Evolutionary conservation across 2,797 vertebrate genomes (phyloP).

Genomic region (Artibeus lituratus): DNA sequence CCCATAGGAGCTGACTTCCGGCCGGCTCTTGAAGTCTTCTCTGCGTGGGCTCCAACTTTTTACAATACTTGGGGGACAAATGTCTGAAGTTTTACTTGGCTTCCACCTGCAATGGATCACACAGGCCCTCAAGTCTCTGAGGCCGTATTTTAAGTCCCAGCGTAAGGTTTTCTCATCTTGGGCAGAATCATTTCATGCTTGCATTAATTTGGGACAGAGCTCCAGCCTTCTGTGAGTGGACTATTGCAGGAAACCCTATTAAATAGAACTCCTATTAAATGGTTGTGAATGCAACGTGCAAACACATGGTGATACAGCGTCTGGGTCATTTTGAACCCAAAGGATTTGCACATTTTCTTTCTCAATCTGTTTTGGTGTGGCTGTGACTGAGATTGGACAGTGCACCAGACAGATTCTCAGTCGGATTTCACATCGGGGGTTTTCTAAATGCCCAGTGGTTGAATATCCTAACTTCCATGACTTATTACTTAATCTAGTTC

Average conservation of each 20-base stretch:
- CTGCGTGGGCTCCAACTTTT: not conserved
- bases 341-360: not conserved
- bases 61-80: not conserved
- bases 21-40: not conserved
- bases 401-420: not conserved
- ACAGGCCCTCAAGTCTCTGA: not conserved
- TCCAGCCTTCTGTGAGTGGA: not conserved
- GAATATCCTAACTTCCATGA: not conserved
- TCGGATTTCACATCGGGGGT: not conserved
- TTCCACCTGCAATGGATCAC: not conserved
- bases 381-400: not conserved
- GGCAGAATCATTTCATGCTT: not conserved
- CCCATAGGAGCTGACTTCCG: not conserved
- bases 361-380: not conserved
- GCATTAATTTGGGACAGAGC: not conserved
- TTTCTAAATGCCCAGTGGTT: not conserved
- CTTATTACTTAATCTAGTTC: not conserved
- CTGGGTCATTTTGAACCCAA: not conserved
- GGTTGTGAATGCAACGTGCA: not conserved
- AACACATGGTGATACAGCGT: not conserved
- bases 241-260: not conserved
- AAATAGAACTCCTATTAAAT: not conserved
- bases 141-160: not conserved
- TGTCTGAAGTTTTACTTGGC: not conserved
- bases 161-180: not conserved